phyloP scores from a whole-genome alignment of 2,888 invertebrate genomes.

The Tiliacea citrago region DNA sequence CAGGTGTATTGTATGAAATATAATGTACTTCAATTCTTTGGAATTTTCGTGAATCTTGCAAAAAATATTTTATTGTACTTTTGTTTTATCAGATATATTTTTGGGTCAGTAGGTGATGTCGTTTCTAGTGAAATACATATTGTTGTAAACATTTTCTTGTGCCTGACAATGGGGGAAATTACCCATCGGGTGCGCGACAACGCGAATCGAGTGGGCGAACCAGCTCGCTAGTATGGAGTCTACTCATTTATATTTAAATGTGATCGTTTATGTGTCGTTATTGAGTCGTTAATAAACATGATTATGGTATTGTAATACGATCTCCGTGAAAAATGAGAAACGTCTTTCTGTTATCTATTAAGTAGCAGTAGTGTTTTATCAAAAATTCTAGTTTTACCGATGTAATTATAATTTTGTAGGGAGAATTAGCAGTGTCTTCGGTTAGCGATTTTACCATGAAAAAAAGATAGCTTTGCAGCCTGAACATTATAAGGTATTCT shows the following conservation, averaged over 20 bases:
- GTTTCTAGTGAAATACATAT: conserved; percentile 57
- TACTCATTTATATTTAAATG: conserved; percentile 37
- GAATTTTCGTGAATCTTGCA: conserved; percentile 12
- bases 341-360: background rate
- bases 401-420: background rate
- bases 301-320: conserved; percentile 29
- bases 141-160: conserved; percentile 82
- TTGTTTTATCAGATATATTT: conserved; percentile 38
- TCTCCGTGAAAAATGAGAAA: conserved; percentile 6
- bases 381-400: background rate
- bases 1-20: conserved; percentile 59
- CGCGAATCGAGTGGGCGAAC: conserved; percentile 76
- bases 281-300: conserved; percentile 20
- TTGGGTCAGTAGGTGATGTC: conserved; percentile 53
- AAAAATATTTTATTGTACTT: conserved; percentile 29
- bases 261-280: conserved; percentile 13
- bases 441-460: background rate
- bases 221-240: conserved; percentile 69
- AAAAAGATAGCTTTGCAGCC: background rate
- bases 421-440: too few relatives aligned
- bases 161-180: conserved; percentile 89
- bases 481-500: background rate
- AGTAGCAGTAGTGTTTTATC: background rate
- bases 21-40: conserved; percentile 42
- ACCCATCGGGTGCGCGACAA: conserved; percentile 85